A percentile compares a stretch with the other conserved stretches of the same genome.
Evolutionary conservation across 2,797 vertebrate genomes (phyloP).

Genomic region (Hippocampus kuda): DNA sequence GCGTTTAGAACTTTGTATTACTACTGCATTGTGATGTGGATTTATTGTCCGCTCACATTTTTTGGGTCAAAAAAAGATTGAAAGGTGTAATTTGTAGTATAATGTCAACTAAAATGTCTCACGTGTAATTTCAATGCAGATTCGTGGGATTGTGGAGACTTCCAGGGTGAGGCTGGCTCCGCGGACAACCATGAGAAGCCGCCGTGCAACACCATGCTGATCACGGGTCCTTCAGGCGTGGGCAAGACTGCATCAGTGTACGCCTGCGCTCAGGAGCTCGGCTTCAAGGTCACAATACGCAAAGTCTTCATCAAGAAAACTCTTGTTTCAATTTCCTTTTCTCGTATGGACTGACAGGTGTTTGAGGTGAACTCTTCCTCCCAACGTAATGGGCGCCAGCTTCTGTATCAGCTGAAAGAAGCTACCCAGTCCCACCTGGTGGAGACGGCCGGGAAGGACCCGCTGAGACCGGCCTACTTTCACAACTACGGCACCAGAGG

Average conservation of each 20-base stretch:
- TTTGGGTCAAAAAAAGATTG: no score
- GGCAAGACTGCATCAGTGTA: slow-evolving; percentile 91
- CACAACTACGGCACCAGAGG: slow-evolving; percentile 54
- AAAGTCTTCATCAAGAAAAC: not conserved
- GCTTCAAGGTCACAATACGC: slow-evolving; percentile 77
- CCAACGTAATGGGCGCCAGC: slow-evolving; percentile 77
- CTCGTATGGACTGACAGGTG: slow-evolving; percentile 58
- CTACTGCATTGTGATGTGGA: no score
- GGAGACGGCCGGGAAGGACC: slow-evolving; percentile 70
- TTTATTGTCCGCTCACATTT: no score
- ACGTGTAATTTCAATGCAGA: slow-evolving; percentile 49
- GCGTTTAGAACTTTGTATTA: no score
- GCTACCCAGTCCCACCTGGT: slow-evolving; percentile 94
- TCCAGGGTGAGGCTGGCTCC: slow-evolving; percentile 61
- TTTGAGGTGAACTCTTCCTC: slow-evolving; percentile 95
- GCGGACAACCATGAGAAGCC: slow-evolving; percentile 49
- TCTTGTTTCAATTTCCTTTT: not conserved
- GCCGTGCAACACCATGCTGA: slow-evolving; percentile 77
- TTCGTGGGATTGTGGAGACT: slow-evolving; percentile 73
- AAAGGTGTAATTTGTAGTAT: no score
- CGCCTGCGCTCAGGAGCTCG: slow-evolving; percentile 86
- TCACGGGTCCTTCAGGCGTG: slow-evolving; percentile 80
- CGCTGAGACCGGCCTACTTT: slow-evolving; percentile 78
- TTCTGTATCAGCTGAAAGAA: slow-evolving; percentile 86
- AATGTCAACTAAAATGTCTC: no score